These are phyloP conservation scores for Sitobion miscanthi DNA, from an alignment of 1,140 invertebrate genomes.

Conservation along the genomic window DNA sequence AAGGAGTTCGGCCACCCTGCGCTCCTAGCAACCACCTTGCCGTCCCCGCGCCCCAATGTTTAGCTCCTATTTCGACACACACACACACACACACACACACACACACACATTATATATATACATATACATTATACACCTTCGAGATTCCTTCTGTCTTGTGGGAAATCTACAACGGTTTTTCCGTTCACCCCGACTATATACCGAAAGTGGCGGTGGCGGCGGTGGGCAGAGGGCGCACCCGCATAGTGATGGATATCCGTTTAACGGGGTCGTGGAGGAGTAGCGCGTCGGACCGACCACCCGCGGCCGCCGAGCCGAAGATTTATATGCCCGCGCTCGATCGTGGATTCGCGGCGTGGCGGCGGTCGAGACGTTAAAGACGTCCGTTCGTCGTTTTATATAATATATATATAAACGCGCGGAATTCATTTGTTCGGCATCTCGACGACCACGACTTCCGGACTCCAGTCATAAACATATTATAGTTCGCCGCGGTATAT, in stretches of 20 bases:
- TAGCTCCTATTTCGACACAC: slow-evolving; percentile 10
- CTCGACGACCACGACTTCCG: background rate
- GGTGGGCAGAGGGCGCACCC: background rate
- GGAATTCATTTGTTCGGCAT: background rate
- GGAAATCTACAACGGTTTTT: slow-evolving; percentile 51
- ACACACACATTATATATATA: background rate
- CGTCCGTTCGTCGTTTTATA: background rate
- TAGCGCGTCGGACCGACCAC: slow-evolving; percentile 25
- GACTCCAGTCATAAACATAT: background rate
- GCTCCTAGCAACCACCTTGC: background rate
- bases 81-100: background rate
- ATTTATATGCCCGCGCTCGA: background rate
- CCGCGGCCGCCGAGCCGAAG: background rate
- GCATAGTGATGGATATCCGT: slow-evolving; percentile 51
- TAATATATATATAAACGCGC: background rate
- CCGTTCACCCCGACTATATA: background rate
- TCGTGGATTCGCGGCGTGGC: slow-evolving; percentile 9
- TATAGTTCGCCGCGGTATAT: background rate
- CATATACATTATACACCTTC: background rate
- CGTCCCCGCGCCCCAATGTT: background rate
- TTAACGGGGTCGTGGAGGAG: background rate
- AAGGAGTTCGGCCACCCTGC: slow-evolving; percentile 44
- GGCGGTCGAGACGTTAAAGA: background rate
- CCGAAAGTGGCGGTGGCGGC: too few relatives aligned
- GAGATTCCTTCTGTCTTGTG: slow-evolving; percentile 46